A percentile compares a stretch with the other conserved stretches of the same genome.
Evolutionary conservation across 2,113 vertebrate species (phyloP).

Genomic region (Desmodus rotundus): DNA sequence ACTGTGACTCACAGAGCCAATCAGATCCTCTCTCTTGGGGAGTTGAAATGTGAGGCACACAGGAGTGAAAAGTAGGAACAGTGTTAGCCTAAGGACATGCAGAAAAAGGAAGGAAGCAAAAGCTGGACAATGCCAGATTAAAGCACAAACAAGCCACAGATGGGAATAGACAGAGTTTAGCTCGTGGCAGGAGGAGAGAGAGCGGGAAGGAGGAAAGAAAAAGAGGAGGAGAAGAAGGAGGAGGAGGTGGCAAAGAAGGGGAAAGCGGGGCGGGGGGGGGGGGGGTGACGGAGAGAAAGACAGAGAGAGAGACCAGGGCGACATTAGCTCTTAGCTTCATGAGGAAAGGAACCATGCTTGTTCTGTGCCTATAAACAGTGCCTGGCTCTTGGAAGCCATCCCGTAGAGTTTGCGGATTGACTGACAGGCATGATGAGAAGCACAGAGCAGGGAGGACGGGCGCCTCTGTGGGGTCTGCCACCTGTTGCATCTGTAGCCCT

Average conservation of each 20-base stretch:
- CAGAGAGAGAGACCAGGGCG: background rate
- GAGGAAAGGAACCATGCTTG: background rate
- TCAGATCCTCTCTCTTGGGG: background rate
- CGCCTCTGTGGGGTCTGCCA: background rate
- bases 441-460: background rate
- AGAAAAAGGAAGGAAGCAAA: background rate
- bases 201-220: no score
- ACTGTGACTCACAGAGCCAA: background rate
- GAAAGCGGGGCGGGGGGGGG: background rate
- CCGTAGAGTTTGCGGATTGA: background rate
- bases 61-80: no score
- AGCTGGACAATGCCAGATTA: no score
- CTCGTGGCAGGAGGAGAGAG: background rate
- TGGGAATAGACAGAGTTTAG: background rate
- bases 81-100: fast-evolving
- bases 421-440: background rate
- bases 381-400: background rate
- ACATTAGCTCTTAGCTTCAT: background rate
- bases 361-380: no score
- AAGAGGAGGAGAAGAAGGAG: background rate
- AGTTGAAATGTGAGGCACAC: background rate
- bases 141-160: background rate
- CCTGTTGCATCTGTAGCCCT: background rate
- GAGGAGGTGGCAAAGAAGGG: background rate
- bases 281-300: no score